Percentiles rank a stretch among this genome's conserved stretches.
These are phyloP conservation scores for Calyptomena viridis DNA, from an alignment of 2,113 vertebrate species.

Conservation along the genomic window DNA sequence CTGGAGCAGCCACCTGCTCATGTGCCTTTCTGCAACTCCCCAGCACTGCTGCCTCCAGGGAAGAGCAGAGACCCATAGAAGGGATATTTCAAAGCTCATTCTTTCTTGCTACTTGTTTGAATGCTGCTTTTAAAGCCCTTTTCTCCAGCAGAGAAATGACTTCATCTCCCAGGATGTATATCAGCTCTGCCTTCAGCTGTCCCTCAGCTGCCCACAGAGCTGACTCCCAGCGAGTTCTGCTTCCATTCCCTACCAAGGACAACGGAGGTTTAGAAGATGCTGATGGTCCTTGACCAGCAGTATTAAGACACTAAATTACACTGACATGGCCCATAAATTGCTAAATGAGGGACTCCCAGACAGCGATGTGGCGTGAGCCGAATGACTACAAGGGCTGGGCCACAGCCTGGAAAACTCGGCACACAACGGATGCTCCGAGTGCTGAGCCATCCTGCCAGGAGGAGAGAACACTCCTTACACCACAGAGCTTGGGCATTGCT, in stretches of 20 bases:
- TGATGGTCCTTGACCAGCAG: slow-evolving; percentile 71
- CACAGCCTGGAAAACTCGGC: background rate
- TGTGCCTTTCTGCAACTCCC: background rate
- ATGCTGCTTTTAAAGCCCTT: background rate
- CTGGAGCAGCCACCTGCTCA: background rate
- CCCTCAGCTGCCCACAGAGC: slow-evolving; percentile 30
- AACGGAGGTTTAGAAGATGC: slow-evolving; percentile 49
- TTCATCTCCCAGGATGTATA: background rate
- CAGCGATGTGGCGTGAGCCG: slow-evolving; percentile 24
- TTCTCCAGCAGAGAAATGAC: background rate
- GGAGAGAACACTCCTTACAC: background rate
- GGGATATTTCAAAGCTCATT: background rate
- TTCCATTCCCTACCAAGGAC: slow-evolving; percentile 68
- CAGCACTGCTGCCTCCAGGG: background rate
- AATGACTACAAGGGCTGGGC: background rate
- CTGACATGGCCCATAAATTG: slow-evolving; percentile 70
- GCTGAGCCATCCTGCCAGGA: background rate
- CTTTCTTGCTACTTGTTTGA: background rate
- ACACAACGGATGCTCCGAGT: background rate
- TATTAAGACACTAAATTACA: slow-evolving; percentile 72
- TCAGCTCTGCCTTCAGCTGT: background rate
- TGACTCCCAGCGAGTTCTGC: slow-evolving; percentile 18
- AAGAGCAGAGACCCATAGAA: background rate
- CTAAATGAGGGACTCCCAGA: slow-evolving; percentile 69
- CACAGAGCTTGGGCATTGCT: background rate